Evolutionary conservation across 2,113 vertebrate genomes (phyloP).

Genomic region (Scortum barcoo): DNA sequence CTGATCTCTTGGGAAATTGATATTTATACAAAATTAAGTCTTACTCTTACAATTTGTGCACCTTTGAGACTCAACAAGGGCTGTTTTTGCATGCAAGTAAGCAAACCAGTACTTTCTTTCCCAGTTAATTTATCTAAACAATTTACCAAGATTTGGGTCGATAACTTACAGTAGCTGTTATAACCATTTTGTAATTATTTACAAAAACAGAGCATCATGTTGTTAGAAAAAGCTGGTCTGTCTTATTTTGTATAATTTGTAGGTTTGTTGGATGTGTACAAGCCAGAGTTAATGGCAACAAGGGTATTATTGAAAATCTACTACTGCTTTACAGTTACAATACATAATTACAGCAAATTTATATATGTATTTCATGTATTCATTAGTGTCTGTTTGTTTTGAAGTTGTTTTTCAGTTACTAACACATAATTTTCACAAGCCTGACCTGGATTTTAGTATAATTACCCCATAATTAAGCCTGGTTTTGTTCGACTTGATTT

Average conservation of each 20-base stretch:
- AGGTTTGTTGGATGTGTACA: neutral
- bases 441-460: neutral
- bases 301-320: neutral
- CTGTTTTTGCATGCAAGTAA: neutral
- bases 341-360: neutral
- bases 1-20: neutral
- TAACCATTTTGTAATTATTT: neutral
- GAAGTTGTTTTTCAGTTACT: neutral
- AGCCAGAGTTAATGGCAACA: neutral
- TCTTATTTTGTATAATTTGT: neutral
- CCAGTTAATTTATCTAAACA: neutral
- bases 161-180: neutral
- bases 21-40: neutral
- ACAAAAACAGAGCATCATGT: neutral
- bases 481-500: neutral
- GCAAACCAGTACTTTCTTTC: neutral
- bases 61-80: neutral
- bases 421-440: constrained; percentile 13
- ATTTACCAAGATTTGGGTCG: neutral
- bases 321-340: neutral
- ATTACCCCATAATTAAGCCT: neutral
- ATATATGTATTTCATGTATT: neutral
- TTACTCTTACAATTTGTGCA: neutral
- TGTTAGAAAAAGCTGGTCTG: neutral
- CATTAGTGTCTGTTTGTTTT: neutral